Percentiles rank a stretch among this genome's conserved stretches.
phyloP scores from a whole-genome alignment of 2,888 invertebrate genomes.

The Lasioglossum figueresi region DNA sequence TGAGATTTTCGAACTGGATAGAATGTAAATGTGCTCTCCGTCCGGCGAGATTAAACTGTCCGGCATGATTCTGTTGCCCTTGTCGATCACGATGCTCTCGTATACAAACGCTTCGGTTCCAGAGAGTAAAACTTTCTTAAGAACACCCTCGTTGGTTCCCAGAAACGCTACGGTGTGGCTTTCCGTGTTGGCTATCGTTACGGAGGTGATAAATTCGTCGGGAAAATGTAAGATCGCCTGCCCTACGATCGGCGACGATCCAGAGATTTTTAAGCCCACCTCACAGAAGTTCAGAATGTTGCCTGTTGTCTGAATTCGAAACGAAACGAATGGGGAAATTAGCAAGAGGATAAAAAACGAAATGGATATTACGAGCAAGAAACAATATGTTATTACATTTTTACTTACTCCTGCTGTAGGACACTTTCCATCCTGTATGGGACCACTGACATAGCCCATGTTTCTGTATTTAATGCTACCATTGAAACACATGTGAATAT shows the following conservation, averaged over 20 bases:
- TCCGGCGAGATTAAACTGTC: conserved; percentile 94
- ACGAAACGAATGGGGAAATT: neutral
- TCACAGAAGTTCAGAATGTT: conserved; percentile 97
- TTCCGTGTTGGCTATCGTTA: conserved; percentile 94
- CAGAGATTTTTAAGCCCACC: conserved; percentile 96
- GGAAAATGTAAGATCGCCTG: conserved; percentile 91
- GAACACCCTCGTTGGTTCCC: conserved; percentile 92
- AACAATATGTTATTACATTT: conserved; percentile 8
- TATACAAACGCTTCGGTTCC: conserved; percentile 92
- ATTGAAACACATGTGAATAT: conserved; percentile 98
- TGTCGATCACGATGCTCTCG: conserved; percentile 93
- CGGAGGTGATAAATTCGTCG: conserved; percentile 92
- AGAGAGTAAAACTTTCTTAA: conserved; percentile 94
- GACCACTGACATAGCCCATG: conserved; percentile 95
- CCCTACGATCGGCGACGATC: conserved; percentile 92
- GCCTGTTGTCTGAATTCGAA: conserved; percentile 88
- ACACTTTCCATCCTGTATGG: conserved; percentile 95
- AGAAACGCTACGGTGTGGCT: conserved; percentile 97
- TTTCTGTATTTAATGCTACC: conserved; percentile 96
- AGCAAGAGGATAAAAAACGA: conserved; percentile 7
- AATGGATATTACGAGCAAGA: conserved; percentile 3
- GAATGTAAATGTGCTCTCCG: conserved; percentile 93
- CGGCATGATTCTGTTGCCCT: conserved; percentile 91
- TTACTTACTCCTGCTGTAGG: conserved; percentile 91
- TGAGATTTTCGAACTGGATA: conserved; percentile 91